A percentile compares a stretch with the other conserved stretches of the same genome.
Evolutionary conservation across 2,113 vertebrate genomes (phyloP).

Genomic region (Ondatra zibethicus): DNA sequence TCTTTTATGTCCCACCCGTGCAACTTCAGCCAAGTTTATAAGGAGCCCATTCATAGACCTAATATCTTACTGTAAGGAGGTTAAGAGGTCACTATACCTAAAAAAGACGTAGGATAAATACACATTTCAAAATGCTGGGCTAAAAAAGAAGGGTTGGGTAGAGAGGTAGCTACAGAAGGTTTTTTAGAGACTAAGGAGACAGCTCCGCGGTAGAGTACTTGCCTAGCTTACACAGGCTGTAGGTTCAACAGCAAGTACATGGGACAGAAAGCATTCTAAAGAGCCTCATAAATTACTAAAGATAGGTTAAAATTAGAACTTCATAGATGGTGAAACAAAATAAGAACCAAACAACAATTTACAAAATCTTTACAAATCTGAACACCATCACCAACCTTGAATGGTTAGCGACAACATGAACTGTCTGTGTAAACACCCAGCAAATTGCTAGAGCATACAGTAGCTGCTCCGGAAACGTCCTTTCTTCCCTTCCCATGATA

Average conservation of each 20-base stretch:
- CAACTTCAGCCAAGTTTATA: background rate
- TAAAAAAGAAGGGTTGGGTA: background rate
- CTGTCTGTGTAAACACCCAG: background rate
- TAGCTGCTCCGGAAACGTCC: slow-evolving; percentile 8
- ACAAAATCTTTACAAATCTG: slow-evolving; percentile 15
- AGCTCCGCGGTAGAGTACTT: no score
- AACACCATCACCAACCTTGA: background rate
- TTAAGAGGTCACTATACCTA: background rate
- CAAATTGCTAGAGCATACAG: background rate
- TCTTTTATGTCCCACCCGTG: background rate
- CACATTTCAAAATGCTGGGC: background rate
- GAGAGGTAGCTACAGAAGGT: background rate
- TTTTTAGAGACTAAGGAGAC: background rate
- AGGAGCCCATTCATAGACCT: background rate
- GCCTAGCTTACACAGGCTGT: background rate
- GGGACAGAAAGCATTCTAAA: background rate
- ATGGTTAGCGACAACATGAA: background rate
- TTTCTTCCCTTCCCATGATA: background rate
- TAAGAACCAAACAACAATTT: slow-evolving; percentile 2
- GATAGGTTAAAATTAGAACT: slow-evolving; percentile 25
- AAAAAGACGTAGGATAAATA: slow-evolving; percentile 27
- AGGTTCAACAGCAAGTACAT: background rate
- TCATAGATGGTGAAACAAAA: slow-evolving; percentile 41
- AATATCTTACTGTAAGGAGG: background rate
- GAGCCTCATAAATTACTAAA: background rate